Evolutionary conservation across 2,888 invertebrate genomes (phyloP), one percentile per base, ranked within the genome.

Genomic region (Microchrysa polita): DNA sequence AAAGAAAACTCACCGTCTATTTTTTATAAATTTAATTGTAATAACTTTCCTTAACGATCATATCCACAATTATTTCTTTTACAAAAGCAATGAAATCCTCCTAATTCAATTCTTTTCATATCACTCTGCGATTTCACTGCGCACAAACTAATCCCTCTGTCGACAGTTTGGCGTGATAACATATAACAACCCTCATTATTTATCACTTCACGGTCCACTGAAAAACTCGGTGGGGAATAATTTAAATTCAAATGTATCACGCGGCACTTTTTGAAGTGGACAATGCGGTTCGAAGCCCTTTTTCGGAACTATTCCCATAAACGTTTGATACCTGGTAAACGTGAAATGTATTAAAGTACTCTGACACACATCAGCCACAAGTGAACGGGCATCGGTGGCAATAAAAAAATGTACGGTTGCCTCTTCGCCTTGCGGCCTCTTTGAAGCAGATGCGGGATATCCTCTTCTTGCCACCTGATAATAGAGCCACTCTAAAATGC

Each of bases 191-290:
- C 27, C 27, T 34, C 27, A 34, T 34, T 34, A 34, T 34, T 34
- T 34, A 34, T 7, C 27, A 34, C 27, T 34, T 2, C 27, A 34
- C 27, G 27, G 27, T 2, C 48, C 48, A n/a, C 48, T 48, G 48
- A 48, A 48, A 48, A 4, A 48, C 48, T n/a, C 48, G 12, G 16
- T 48, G 48, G 48, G 48, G 16, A n/a, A 48, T 12, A 48, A 48
- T 48, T 48, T n/a, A 10, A 48, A 48, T 48, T 48, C 48, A 12
- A 48, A 48, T 48, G 14, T 10, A 7, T n/a, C 48, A 12, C 48
- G 48, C 48, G 48, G 48, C 48, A 48, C 48, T 48, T n/a, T n/a
- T 48, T 48, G 48, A 48, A 48, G 48, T 48, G 48, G 48, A 48
- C 14, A 7, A 12, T 48, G 48, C 48, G 48, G 48, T 12, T 34